Conservation (phyloP, 2,113 vertebrate genomes). For the Bostrychus sinensis region DNA sequence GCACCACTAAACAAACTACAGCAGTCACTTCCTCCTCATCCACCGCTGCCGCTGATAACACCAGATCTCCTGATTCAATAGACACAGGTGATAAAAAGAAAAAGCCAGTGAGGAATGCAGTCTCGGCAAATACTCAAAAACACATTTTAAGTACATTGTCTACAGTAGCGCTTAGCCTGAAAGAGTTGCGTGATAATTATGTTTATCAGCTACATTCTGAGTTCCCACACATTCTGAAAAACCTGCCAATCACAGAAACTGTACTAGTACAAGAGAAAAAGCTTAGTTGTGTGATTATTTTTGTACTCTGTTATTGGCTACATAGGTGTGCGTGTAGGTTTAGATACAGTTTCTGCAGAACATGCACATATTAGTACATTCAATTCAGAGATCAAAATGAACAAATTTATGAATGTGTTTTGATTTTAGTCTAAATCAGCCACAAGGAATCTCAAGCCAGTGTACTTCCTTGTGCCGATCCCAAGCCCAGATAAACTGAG, state of each 20-base stretch:
- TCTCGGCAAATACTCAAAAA: conserved; percentile 2
- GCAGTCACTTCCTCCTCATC: conserved; percentile 20
- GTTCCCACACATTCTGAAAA: background rate
- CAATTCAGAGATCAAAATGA: too few species aligned
- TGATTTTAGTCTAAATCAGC: too few species aligned
- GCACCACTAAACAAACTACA: conserved; percentile 41
- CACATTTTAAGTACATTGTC: background rate
- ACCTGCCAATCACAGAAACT: background rate
- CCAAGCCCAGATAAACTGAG: too few species aligned
- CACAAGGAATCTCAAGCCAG: too few species aligned
- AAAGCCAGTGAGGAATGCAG: background rate
- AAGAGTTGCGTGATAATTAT: background rate
- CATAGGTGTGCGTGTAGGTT: too few species aligned
- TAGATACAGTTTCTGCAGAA: too few species aligned
- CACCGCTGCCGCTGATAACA: conserved; percentile 8
- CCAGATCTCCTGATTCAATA: conserved; percentile 30
- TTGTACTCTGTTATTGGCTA: too few species aligned
- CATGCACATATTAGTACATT: too few species aligned
- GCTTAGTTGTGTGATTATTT: too few species aligned
- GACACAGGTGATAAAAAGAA: conserved; percentile 36
- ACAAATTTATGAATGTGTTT: too few species aligned
- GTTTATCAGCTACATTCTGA: background rate
- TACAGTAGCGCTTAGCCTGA: background rate
- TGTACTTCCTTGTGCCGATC: too few species aligned
- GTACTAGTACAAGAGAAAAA: too few species aligned